A percentile compares a stretch with the other conserved stretches of the same genome.
Conservation (phyloP, 2,888 invertebrate genomes). For the Epiblema foenella region DNA sequence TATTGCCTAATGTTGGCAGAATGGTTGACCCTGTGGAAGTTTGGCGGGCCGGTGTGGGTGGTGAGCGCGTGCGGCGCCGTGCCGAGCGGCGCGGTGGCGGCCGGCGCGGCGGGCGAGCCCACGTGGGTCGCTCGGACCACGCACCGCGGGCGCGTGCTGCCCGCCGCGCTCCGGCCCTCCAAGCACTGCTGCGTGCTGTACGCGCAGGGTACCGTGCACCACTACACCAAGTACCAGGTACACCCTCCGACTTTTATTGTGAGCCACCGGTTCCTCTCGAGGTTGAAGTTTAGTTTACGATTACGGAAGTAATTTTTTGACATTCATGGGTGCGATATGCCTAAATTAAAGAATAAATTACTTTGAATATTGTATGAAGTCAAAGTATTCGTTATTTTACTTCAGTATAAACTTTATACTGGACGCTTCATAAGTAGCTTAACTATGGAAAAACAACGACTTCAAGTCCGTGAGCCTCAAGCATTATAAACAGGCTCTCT, state of each 20-base stretch:
- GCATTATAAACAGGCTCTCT: too few relatives aligned
- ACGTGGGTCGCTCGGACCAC: conserved; percentile 75
- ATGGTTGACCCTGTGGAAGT: conserved; percentile 64
- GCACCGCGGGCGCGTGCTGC: conserved; percentile 70
- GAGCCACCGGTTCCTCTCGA: too few relatives aligned
- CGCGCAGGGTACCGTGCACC: conserved; percentile 64
- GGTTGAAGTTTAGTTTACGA: too few relatives aligned
- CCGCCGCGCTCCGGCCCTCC: conserved; percentile 72
- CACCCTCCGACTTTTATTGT: neutral
- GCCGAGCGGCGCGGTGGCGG: conserved; percentile 64
- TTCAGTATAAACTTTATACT: too few relatives aligned
- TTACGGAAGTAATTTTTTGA: too few relatives aligned
- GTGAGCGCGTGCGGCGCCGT: conserved; percentile 76
- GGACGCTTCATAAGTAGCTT: too few relatives aligned
- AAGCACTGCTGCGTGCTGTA: conserved; percentile 74
- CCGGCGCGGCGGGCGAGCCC: conserved; percentile 59
- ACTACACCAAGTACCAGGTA: conserved; percentile 76
- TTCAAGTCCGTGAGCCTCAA: too few relatives aligned
- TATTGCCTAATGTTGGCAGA: conserved; percentile 53
- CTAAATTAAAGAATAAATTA: too few relatives aligned
- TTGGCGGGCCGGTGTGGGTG: conserved; percentile 74
- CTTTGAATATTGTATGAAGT: too few relatives aligned
- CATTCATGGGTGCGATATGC: too few relatives aligned
- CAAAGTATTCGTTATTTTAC: too few relatives aligned
- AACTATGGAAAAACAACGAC: too few relatives aligned